A percentile compares a stretch with the other conserved stretches of the same genome.
These are phyloP conservation scores for Plectrocnemia conspersa DNA, from an alignment of 1,140 invertebrate genomes.

Conservation along the genomic window DNA sequence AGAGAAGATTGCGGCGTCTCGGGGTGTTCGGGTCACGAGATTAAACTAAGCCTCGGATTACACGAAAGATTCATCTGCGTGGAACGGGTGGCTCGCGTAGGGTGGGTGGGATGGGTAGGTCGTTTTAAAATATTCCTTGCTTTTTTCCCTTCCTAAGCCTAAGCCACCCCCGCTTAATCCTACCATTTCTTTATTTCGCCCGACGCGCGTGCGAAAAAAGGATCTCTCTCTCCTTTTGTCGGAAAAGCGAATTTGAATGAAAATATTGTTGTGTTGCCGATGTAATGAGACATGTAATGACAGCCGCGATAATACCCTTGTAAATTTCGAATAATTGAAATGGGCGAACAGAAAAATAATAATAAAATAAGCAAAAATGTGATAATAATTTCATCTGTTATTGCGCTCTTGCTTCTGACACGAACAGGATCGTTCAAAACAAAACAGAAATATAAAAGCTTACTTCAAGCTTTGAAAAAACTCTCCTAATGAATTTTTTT, in stretches of 20 bases:
- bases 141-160: conserved; percentile 29
- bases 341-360: too few relatives aligned
- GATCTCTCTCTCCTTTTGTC: not conserved
- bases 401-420: too few relatives aligned
- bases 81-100: too few relatives aligned
- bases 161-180: conserved; percentile 29
- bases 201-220: not conserved
- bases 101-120: conserved; percentile 6
- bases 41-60: conserved; percentile 32
- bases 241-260: not conserved
- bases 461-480: too few relatives aligned
- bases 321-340: too few relatives aligned
- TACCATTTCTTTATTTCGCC: conserved; percentile 27
- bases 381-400: too few relatives aligned
- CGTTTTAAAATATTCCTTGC: conserved; percentile 28
- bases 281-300: not conserved
- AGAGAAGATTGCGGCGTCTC: conserved; percentile 25
- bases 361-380: too few relatives aligned
- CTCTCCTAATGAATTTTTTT: too few relatives aligned
- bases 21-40: conserved; percentile 24
- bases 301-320: too few relatives aligned
- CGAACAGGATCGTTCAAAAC: too few relatives aligned
- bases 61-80: conserved; percentile 26
- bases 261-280: conserved; percentile 1
- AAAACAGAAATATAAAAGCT: too few relatives aligned